Base-by-base conservation (phyloP, 2,888 invertebrate genomes). In the Cephus sareptanus region DNA sequence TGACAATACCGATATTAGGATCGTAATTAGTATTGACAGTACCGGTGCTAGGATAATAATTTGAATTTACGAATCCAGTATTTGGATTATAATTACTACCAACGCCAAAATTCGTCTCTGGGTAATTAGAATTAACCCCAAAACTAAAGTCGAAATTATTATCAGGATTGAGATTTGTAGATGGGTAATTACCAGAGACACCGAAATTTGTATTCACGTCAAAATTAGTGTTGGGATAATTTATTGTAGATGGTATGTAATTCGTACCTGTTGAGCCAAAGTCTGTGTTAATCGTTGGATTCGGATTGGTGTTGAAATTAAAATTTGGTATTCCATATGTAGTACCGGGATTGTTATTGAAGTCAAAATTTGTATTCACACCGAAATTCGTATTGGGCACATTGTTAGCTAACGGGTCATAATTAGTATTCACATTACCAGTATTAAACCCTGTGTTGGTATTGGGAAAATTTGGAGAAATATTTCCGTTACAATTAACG, bases 71-170 rank as follows among this genome's bases (percentile, higher is more conserved):
- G 56, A 69, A 68, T 56, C 68, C 12, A 73, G 75, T 33, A 35
- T 33, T 69, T 56, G 68, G 69, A 34, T 68, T 56, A 70, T 75
- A 68, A 15, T 70, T 70, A 4, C 4, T 70, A 34, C 31, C 73
- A 1, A 30, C 33, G 4, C 12, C 73, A 68, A 74, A 74, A 11
- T 15, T 15, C 30, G 69, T 69, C 1, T 13, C 13, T 11, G 78
- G 78, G 76, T 75, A 75, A 11, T 79, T 79, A 69, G 71, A 77
- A 71, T 76, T 77, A 34, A 73, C 77, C 11, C 75, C 79, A 56
- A 69, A 34, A 68, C 77, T 34, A 0, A 37, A 75, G 75, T 76
- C 79, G 69, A 70, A 77, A 73, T 82, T 74, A n/a, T 74, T n/a
- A 35, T 76, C 75, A 23, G 37, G 69, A 71, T 78, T 76, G n/a